Evolutionary conservation across 2,888 invertebrate species (phyloP), one percentile per base, ranked within the genome.

Genomic region (Spodoptera picta): DNA sequence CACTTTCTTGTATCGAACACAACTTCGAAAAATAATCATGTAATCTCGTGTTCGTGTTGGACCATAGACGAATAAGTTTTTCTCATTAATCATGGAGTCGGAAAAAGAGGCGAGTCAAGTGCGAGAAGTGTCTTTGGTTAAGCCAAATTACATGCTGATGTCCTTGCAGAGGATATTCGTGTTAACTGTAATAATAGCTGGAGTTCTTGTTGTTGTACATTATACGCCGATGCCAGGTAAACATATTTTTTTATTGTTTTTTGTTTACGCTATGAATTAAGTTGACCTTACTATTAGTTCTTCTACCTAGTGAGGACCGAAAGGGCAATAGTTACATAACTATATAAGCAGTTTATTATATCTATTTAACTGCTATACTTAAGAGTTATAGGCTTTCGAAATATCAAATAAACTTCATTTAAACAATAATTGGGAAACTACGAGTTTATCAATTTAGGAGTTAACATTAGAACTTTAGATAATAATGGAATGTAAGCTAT

Each of bases 151-250:
- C 87, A 94, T 92, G 92, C 87, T 93, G n/a, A 92, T 95, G 93
- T 95, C 96, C 92, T 92, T 96, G 85, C 95, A 96, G 83, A 95
- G 96, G 92, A 94, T 96, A 82, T 95, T 96, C 24, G 95, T 97
- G 83, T 93, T 97, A 80, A 91, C 95, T 81, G 96, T 96, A 68
- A 95, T 97, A 87, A 91, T 96, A 56, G 95, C 95, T 23, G 96
- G 96, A 80, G 97, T 97, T 65, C 91, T 96, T 52, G 95, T 97
- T 56, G 96, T 97, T 70, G 96, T 97, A 73, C 96, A 97, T 87
- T 95, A 96, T 68, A 96, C 97, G 51, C 97, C 97, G 24, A 94
- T 96, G 92, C 97, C 97, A 94, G 96, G 97, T 97, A 91, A 56
- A 46, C 46, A 49, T 10, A 9, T 7, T 47, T n/a, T 2, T 54